Percentiles rank a stretch among this genome's conserved stretches.
Conservation (phyloP, 2,797 vertebrate genomes). For the Arrhamphus sclerolepis region DNA sequence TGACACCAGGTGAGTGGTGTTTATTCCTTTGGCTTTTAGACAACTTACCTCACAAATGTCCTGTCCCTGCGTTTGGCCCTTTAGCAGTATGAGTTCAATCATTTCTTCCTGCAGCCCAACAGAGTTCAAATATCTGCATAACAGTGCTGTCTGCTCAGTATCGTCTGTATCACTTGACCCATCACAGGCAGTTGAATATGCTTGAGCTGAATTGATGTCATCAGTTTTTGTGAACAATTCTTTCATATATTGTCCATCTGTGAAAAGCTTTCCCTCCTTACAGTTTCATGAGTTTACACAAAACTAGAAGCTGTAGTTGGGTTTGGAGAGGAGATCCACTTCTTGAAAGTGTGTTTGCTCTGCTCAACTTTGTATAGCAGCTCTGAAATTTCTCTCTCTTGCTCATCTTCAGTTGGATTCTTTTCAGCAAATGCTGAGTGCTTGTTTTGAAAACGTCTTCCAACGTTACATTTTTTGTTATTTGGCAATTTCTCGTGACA, state of each 20-base stretch:
- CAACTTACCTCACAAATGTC: background rate
- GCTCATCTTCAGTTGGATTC: background rate
- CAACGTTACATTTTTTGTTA: background rate
- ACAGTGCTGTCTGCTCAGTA: background rate
- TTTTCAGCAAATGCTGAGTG: slow-evolving; percentile 1
- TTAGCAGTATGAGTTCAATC: background rate
- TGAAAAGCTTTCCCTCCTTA: background rate
- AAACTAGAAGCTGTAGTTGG: background rate
- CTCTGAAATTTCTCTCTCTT: background rate
- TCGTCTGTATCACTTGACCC: background rate
- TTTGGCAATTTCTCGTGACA: background rate
- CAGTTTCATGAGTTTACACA: background rate
- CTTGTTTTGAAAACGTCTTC: background rate
- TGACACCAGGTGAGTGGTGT: slow-evolving; percentile 1
- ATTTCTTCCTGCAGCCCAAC: background rate
- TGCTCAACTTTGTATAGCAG: background rate
- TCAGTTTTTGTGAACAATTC: background rate
- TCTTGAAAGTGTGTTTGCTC: background rate
- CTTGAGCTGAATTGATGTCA: slow-evolving; percentile 1
- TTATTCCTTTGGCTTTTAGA: background rate
- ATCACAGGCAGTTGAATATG: background rate
- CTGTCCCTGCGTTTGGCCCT: background rate
- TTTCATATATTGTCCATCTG: background rate
- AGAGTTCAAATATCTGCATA: background rate
- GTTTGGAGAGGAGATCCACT: background rate